phyloP scores from a whole-genome alignment of 1,140 invertebrate species.

The Cherax destructor region DNA sequence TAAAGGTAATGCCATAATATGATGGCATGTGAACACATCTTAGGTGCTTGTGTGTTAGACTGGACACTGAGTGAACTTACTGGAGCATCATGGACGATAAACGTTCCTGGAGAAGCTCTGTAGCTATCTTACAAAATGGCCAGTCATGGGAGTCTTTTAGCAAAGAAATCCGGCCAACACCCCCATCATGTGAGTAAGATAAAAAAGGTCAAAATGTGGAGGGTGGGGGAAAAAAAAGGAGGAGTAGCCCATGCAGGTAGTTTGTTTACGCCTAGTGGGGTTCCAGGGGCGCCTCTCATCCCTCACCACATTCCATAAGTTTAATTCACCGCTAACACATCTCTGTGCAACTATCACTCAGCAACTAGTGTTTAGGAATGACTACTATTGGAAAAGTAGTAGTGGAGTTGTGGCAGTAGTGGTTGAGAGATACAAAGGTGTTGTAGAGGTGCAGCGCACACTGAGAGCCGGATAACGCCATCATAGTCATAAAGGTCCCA shows the following conservation, averaged over 20 bases:
- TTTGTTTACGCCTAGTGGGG: not conserved
- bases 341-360: too few relatives aligned
- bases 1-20: not conserved
- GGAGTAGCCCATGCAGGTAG: not conserved
- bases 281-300: too few relatives aligned
- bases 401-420: too few relatives aligned
- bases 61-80: constrained; percentile 22
- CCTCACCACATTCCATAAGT: too few relatives aligned
- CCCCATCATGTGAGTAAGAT: constrained; percentile 71
- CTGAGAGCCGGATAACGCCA: too few relatives aligned
- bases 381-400: too few relatives aligned
- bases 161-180: constrained; percentile 64
- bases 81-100: constrained; percentile 66
- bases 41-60: constrained; percentile 57
- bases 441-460: too few relatives aligned
- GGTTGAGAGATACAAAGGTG: too few relatives aligned
- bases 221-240: not conserved
- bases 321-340: too few relatives aligned
- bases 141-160: constrained; percentile 67
- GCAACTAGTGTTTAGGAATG: too few relatives aligned
- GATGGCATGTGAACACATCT: not conserved
- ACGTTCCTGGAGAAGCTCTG: constrained; percentile 70
- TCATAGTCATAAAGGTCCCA: too few relatives aligned
- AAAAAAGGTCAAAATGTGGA: not conserved
- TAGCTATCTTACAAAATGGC: constrained; percentile 69